Evolutionary conservation across 2,888 invertebrate species (phyloP).

Genomic region (Cheilosia vulpina): DNA sequence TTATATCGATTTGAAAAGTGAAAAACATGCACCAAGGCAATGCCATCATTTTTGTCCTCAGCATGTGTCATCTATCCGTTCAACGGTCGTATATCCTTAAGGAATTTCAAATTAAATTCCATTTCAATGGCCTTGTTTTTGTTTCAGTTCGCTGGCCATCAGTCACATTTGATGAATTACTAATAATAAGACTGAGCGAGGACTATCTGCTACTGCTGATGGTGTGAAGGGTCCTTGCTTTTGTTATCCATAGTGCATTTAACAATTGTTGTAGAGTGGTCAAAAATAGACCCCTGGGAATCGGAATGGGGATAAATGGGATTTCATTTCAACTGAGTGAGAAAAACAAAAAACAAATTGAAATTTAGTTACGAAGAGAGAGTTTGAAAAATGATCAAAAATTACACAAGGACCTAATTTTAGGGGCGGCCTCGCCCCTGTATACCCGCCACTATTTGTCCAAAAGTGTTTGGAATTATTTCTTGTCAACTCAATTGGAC

Average conservation of each 20-base stretch:
- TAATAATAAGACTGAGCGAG: conserved; percentile 17
- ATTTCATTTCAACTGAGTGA: not conserved
- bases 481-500: conserved; percentile 37
- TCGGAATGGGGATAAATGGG: not conserved
- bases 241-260: conserved; percentile 7
- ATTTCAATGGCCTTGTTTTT: conserved; percentile 36
- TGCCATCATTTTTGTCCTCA: not conserved
- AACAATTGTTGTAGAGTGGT: conserved; percentile 5
- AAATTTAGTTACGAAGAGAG: conserved; percentile 20
- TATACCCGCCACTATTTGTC: conserved; percentile 4
- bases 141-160: conserved; percentile 29
- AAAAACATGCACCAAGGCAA: not conserved
- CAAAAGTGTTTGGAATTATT: conserved; percentile 19
- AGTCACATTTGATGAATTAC: conserved; percentile 56
- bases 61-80: conserved; percentile 22
- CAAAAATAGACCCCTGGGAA: conserved; percentile 5
- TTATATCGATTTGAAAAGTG: conserved; percentile 32
- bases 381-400: conserved; percentile 20
- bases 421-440: not conserved
- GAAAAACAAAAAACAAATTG: not conserved
- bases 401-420: conserved; percentile 36
- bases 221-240: not conserved
- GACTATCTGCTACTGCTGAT: not conserved
- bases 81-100: conserved; percentile 29
- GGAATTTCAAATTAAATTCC: conserved; percentile 57